Base-by-base conservation (phyloP, 2,797 vertebrate species). In the Agapornis canus region DNA sequence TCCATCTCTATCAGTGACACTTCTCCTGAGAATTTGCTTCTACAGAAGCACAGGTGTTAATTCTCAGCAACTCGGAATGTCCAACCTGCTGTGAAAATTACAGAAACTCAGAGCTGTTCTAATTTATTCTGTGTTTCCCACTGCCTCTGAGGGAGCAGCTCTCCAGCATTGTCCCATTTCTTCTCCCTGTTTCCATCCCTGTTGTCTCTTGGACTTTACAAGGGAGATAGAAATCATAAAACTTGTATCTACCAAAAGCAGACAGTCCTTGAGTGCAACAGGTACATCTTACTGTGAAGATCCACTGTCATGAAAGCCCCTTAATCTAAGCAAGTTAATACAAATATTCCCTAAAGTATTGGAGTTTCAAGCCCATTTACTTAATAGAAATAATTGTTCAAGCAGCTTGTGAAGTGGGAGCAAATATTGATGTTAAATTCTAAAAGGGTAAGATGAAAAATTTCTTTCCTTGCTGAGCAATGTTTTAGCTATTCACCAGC, bases 11-110 rank as follows among this genome's bases (percentile, higher is more conserved):
- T 88, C 65, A 13, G 40, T 80, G 89, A 82, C 76, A 64, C 57
- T 69, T 86, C 85, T 95, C 76, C 86, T 69, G 87, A 96, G 90
- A 73, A 86, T 92, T 92, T 78, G 22, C 43, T 88, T 78, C 75
- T 86, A 70, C 61, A 84, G 82, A 83, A 91, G 51, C 77, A 91
- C 60, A 72, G 89, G 91, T 94, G 89, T 59, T 94, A 83, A 91
- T 91, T 94, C 91, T 95, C 77, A 91, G 73, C 65, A 86, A 49
- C 79, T 92, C 82, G 85, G 68, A 83, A 40, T 68, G 82, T 94
- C 92, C 76, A 82, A 52, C 82, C 91, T 0, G 39, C 92, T 95
- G 95, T 92, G 92, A 95, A 96, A 93, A 96, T 83, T 78, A 83
- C 76, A 85, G 79, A 92, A 89, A 77, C 65, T 65, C 77, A 40